phyloP scores from a whole-genome alignment of 30 jellyfish, hydroid and myxozoan genomes.

The Aurelia coerulea region DNA sequence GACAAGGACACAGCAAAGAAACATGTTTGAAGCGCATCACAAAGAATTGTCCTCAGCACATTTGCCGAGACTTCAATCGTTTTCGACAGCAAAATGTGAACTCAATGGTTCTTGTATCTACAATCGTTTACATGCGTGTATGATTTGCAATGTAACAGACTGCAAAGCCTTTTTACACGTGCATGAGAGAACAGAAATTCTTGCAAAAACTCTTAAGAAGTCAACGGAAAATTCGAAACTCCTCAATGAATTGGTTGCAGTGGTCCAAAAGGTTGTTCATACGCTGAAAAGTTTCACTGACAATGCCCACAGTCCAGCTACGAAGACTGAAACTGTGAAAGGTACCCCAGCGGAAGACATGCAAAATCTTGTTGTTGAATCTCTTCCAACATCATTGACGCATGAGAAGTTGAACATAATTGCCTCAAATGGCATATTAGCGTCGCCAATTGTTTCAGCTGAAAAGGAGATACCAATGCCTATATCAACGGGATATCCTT shows the following conservation, averaged over 20 bases:
- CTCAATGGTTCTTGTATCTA: neutral
- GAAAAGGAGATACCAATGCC: neutral
- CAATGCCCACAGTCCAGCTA: too few species aligned
- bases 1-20: too few species aligned
- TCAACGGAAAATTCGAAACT: too few species aligned
- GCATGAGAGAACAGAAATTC: neutral
- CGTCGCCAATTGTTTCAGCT: neutral
- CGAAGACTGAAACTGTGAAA: too few species aligned
- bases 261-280: neutral
- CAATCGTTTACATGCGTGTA: neutral
- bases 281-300: too few species aligned
- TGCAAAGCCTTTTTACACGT: neutral
- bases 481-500: neutral
- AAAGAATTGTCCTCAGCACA: too few species aligned
- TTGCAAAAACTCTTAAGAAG: neutral
- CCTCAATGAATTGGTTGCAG: neutral
- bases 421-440: neutral
- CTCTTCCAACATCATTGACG: neutral
- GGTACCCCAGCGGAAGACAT: neutral
- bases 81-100: too few species aligned
- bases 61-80: too few species aligned
- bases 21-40: too few species aligned
- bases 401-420: neutral
- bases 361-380: too few species aligned
- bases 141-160: neutral